These are phyloP conservation scores for Garra rufa DNA, from an alignment of 2,113 vertebrate species.

Conservation along the genomic window DNA sequence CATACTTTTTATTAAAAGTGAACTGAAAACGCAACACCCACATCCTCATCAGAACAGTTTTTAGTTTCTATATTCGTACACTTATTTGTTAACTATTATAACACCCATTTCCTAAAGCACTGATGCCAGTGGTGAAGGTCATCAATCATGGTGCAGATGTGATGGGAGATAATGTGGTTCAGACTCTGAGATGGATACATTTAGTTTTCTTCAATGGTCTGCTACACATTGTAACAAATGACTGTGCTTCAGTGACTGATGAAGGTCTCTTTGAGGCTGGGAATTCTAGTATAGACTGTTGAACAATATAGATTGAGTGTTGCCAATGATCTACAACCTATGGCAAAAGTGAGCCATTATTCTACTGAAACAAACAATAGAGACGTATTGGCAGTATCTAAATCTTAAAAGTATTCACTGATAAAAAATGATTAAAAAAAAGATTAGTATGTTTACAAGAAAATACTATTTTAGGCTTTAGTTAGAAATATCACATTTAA, in stretches of 20 bases:
- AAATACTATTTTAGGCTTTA: too few species aligned
- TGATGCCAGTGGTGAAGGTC: background rate
- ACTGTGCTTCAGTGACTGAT: background rate
- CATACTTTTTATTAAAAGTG: constrained; percentile 12
- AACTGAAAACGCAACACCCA: constrained; percentile 10
- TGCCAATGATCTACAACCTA: constrained; percentile 14
- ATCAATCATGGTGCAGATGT: background rate
- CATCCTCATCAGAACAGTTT: background rate
- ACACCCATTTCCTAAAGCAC: constrained; percentile 5
- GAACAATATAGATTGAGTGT: background rate
- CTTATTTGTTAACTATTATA: constrained; percentile 26
- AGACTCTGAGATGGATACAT: background rate
- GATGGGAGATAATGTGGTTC: background rate
- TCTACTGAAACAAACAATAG: background rate
- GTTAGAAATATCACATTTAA: too few species aligned
- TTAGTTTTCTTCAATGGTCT: background rate
- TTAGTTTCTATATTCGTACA: background rate
- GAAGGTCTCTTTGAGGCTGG: background rate
- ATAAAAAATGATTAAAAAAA: background rate
- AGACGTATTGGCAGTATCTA: background rate
- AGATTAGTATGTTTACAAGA: too few species aligned
- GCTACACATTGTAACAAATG: background rate
- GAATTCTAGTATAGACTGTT: background rate
- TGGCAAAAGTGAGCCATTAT: background rate
- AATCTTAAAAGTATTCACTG: background rate